These are phyloP conservation scores for Bambusicola thoracicus DNA, from an alignment of 2,113 vertebrate species.

Conservation along the genomic window DNA sequence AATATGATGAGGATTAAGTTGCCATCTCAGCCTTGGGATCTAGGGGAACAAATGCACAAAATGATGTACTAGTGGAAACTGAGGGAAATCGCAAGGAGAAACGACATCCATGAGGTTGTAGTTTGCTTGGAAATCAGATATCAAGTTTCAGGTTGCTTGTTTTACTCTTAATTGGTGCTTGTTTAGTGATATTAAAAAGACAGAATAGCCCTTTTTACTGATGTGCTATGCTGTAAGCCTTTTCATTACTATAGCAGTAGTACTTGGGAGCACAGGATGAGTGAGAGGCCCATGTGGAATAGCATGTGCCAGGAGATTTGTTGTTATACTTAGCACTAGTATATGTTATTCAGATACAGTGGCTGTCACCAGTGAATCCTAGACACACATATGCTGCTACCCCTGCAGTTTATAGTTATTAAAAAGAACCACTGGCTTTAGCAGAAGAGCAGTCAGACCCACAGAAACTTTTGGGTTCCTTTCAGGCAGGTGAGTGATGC, in stretches of 20 bases:
- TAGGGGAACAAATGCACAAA: neutral
- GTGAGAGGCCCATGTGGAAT: neutral
- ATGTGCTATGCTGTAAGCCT: neutral
- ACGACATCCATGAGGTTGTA: neutral
- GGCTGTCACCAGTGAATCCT: neutral
- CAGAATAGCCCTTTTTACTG: neutral
- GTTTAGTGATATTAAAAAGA: neutral
- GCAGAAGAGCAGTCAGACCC: neutral
- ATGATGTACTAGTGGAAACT: neutral
- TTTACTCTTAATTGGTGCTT: neutral
- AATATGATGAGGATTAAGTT: neutral
- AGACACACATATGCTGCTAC: neutral
- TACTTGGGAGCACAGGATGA: neutral
- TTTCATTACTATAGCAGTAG: neutral
- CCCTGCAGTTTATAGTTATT: neutral
- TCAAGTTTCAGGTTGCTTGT: neutral
- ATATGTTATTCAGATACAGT: neutral
- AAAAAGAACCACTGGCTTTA: neutral
- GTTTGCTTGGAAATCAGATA: conserved; percentile 9
- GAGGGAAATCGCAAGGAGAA: neutral
- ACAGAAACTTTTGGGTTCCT: neutral
- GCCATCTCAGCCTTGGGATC: neutral
- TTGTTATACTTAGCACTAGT: neutral
- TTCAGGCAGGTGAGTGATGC: neutral
- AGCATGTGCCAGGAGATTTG: neutral